Conservation (phyloP, 2,113 vertebrate genomes). For the Scatophagus argus region DNA sequence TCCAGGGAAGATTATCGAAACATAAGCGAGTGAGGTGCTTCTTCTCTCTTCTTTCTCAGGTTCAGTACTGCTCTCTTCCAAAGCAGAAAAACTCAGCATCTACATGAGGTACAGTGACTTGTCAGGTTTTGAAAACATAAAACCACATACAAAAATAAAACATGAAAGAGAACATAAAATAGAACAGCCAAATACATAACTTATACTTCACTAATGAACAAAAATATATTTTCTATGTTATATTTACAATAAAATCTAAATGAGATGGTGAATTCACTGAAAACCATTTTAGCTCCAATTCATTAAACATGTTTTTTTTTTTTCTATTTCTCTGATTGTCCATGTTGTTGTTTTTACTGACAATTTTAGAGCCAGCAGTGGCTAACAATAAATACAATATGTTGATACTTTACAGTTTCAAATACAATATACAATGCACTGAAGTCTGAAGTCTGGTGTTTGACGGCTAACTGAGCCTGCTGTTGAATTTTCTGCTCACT, state of each 20-base stretch:
- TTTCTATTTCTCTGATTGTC: slow-evolving; percentile 90
- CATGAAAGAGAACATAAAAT: slow-evolving; percentile 61
- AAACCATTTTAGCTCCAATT: slow-evolving; percentile 86
- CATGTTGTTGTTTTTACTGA: slow-evolving; percentile 86
- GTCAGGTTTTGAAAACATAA: slow-evolving; percentile 88
- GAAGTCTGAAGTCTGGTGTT: slow-evolving; percentile 81
- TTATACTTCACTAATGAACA: slow-evolving; percentile 96
- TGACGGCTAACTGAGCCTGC: slow-evolving; percentile 86
- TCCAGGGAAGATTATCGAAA: slow-evolving; percentile 68
- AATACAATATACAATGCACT: slow-evolving; percentile 86
- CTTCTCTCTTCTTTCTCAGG: slow-evolving; percentile 77
- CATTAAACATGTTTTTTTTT: slow-evolving; percentile 68
- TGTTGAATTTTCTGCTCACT: slow-evolving; percentile 81
- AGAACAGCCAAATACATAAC: slow-evolving; percentile 93
- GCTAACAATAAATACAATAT: slow-evolving; percentile 99
- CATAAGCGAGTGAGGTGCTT: slow-evolving; percentile 77
- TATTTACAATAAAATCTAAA: slow-evolving; percentile 97
- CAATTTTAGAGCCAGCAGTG: slow-evolving; percentile 93
- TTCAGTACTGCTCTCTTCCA: slow-evolving; percentile 81
- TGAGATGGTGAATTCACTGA: slow-evolving; percentile 90
- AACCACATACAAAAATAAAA: slow-evolving; percentile 84
- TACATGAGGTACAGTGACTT: slow-evolving; percentile 93
- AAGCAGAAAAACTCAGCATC: slow-evolving; percentile 87
- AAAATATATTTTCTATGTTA: slow-evolving; percentile 99
- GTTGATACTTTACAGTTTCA: slow-evolving; percentile 88